These are phyloP conservation scores for Aurelia aurita DNA, from an alignment of 30 jellyfish, hydroid and myxozoan species.

Conservation along the genomic window DNA sequence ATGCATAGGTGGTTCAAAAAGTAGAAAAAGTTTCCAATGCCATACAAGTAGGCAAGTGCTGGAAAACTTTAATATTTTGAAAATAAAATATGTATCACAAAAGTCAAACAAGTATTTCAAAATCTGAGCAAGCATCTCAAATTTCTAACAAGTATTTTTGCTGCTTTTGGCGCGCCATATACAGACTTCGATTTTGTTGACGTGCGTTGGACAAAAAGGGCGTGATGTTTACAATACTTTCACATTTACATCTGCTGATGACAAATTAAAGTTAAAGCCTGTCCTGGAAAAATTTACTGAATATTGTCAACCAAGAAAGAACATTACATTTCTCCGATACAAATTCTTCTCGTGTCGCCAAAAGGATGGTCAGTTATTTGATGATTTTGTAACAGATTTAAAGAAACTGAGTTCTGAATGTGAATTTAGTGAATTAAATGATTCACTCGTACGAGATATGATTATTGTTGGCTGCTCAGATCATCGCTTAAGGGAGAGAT, in stretches of 20 bases:
- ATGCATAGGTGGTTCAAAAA: too few species aligned
- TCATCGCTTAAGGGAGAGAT: constrained; percentile 8
- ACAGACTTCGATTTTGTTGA: constrained; percentile 19
- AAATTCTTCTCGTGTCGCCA: constrained; percentile 21
- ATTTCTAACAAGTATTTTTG: too few species aligned
- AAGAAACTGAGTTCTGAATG: constrained; percentile 39
- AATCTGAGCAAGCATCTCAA: too few species aligned
- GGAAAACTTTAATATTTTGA: too few species aligned
- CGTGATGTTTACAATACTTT: constrained; percentile 42
- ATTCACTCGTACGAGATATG: constrained; percentile 1
- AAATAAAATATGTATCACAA: too few species aligned
- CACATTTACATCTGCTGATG: constrained; percentile 34
- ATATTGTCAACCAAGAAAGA: constrained; percentile 26
- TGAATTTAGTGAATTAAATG: constrained; percentile 16
- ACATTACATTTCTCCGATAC: constrained; percentile 13
- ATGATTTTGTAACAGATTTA: constrained; percentile 10
- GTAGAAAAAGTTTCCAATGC: too few species aligned
- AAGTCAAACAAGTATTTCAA: too few species aligned
- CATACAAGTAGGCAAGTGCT: too few species aligned
- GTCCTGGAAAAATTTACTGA: constrained; percentile 25
- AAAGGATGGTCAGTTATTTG: constrained; percentile 42
- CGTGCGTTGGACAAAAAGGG: constrained; percentile 43
- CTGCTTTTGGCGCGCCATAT: too few species aligned
- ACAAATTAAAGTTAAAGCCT: constrained; percentile 7
- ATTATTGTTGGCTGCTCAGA: not conserved